Evolutionary conservation across 2,113 vertebrate species (phyloP).

Genomic region (Fulmarus glacialis): DNA sequence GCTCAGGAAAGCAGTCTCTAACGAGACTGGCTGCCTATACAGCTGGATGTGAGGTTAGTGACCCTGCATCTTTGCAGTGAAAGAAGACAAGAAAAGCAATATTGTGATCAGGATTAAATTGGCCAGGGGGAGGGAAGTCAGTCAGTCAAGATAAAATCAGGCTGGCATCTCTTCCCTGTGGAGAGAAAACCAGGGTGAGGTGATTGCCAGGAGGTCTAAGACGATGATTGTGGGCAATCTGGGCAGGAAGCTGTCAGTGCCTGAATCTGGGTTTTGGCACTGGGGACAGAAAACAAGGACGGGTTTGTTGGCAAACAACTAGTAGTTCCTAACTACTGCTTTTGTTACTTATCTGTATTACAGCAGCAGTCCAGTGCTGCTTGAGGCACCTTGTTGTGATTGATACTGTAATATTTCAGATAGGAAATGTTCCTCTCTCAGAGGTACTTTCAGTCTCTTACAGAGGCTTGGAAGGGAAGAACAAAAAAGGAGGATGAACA

Average conservation of each 20-base stretch:
- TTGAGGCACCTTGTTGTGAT: background rate
- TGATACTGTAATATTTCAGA: background rate
- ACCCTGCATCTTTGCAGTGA: background rate
- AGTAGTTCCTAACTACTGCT: background rate
- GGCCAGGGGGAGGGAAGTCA: too few relatives aligned
- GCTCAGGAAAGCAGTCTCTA: conserved; percentile 94
- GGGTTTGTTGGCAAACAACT: background rate
- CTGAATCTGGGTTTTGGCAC: background rate
- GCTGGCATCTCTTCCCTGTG: background rate
- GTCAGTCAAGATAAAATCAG: background rate
- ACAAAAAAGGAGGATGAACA: background rate
- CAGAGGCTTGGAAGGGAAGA: background rate
- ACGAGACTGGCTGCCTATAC: conserved; percentile 88
- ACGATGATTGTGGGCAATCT: background rate
- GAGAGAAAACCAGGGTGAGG: background rate
- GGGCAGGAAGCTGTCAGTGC: background rate
- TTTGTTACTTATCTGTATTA: background rate
- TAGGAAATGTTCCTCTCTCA: background rate
- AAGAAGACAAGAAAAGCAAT: background rate
- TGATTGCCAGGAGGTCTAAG: background rate
- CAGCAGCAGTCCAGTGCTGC: background rate
- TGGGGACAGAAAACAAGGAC: background rate
- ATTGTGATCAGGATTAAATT: background rate
- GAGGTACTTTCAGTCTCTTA: background rate
- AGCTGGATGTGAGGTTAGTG: conserved; percentile 87